Conservation (phyloP, 2,113 vertebrate species). For the Amblyornis subalaris region DNA sequence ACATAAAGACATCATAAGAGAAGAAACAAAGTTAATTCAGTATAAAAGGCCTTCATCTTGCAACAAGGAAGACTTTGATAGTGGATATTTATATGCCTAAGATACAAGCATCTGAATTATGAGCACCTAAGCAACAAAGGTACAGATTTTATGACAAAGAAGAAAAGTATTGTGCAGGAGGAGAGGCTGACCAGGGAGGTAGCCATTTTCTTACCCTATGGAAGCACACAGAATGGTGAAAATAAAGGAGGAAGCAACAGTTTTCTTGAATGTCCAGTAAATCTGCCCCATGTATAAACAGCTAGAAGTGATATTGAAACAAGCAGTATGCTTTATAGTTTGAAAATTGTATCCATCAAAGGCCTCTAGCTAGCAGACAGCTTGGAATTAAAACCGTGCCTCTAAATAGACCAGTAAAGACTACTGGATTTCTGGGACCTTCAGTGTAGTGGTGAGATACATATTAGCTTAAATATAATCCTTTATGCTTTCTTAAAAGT, state of each 20-base stretch:
- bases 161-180: neutral
- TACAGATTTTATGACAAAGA: neutral
- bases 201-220: neutral
- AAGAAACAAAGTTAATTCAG: neutral
- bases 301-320: neutral
- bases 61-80: neutral
- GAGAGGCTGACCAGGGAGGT: neutral
- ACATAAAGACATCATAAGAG: neutral
- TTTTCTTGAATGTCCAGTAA: neutral
- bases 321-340: neutral
- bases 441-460: neutral
- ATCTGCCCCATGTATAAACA: neutral
- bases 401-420: neutral
- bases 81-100: neutral
- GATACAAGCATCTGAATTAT: neutral
- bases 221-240: neutral
- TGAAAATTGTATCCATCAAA: neutral
- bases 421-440: neutral
- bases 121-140: neutral
- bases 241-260: neutral
- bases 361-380: neutral
- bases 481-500: neutral
- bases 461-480: neutral
- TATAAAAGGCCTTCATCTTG: neutral
- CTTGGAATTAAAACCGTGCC: neutral